phyloP scores from a whole-genome alignment of 1,140 invertebrate species.

The Musca vetustissima region DNA sequence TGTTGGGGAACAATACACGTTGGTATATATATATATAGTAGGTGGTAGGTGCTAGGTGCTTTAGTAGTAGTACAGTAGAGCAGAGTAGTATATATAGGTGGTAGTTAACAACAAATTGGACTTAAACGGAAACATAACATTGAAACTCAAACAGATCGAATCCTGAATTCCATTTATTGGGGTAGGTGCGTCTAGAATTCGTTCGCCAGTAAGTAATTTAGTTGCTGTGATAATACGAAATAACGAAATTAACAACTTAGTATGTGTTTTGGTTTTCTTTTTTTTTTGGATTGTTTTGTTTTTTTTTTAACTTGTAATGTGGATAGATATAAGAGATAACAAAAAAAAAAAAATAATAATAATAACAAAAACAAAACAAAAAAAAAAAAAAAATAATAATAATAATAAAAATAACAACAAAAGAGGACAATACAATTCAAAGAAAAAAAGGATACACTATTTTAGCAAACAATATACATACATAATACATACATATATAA shows the following conservation, averaged over 20 bases:
- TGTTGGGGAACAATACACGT: background rate
- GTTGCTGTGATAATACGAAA: slow-evolving; percentile 31
- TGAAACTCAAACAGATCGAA: slow-evolving; percentile 22
- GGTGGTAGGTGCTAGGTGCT: slow-evolving; percentile 3
- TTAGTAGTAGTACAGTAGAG: slow-evolving; percentile 14
- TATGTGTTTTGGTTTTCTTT: slow-evolving; percentile 5
- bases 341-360: too few relatives aligned
- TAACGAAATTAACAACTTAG: slow-evolving; percentile 28
- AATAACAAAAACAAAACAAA: too few relatives aligned
- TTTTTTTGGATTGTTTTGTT: too few relatives aligned
- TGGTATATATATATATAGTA: background rate
- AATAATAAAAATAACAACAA: too few relatives aligned
- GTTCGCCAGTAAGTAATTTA: slow-evolving; percentile 30
- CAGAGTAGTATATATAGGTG: background rate
- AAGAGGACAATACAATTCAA: too few relatives aligned
- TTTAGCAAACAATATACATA: too few relatives aligned
- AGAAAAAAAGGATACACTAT: too few relatives aligned
- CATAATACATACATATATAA: too few relatives aligned
- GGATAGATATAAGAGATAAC: too few relatives aligned
- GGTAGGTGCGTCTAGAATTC: slow-evolving; percentile 28
- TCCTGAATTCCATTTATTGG: slow-evolving; percentile 32
- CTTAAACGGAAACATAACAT: slow-evolving; percentile 15
- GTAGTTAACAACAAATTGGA: slow-evolving; percentile 14
- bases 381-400: too few relatives aligned
- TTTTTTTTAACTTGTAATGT: too few relatives aligned